Base-by-base conservation (phyloP, 1,140 invertebrate species). In the Radopholus similis region DNA sequence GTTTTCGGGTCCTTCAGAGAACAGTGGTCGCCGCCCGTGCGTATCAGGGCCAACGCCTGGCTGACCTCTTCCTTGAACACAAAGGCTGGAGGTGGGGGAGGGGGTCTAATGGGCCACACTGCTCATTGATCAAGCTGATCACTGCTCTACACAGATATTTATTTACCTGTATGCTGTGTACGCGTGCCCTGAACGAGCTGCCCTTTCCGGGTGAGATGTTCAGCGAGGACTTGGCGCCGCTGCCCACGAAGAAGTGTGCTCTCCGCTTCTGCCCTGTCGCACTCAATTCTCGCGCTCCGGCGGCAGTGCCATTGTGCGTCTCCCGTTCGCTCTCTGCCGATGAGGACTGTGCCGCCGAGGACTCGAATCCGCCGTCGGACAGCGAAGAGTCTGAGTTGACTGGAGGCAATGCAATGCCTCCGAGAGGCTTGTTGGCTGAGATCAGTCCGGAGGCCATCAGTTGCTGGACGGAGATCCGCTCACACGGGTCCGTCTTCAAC, bases 21-120 rank as follows among this genome's bases (percentile, higher is more conserved):
- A 49, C 51, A 58, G 53, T 56, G 38, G 44, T 72, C 66, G n/a
- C 59, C 62, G n/a, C 62, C 60, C 1, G 95, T 91, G 58, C 95
- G 86, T 93, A 97, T 97, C 57, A 92, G 94, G 37, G 93, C 92
- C 40, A 97, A 84, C 0, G 93, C 95, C 64, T 92, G 88, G 0
- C 90, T 95, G 92, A 97, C 96, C 86, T 97, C 94, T 84, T 97
- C 94, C 87, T 82, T 72, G 0, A 71, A n/a, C n/a, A n/a, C n/a
- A n/a, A n/a, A n/a, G n/a, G n/a, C n/a, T n/a, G n/a, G n/a, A n/a
- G n/a, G n/a, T n/a, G n/a, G n/a, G n/a, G n/a, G n/a, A n/a, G n/a
- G n/a, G n/a, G n/a, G n/a, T n/a, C n/a, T n/a, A n/a, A n/a, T n/a
- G 56, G 34, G n/a, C 18, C 18, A 66, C 18, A 66, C 34, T 65